These are phyloP conservation scores for Caerostris darwini DNA, from an alignment of 1,140 invertebrate species.

Conservation along the genomic window DNA sequence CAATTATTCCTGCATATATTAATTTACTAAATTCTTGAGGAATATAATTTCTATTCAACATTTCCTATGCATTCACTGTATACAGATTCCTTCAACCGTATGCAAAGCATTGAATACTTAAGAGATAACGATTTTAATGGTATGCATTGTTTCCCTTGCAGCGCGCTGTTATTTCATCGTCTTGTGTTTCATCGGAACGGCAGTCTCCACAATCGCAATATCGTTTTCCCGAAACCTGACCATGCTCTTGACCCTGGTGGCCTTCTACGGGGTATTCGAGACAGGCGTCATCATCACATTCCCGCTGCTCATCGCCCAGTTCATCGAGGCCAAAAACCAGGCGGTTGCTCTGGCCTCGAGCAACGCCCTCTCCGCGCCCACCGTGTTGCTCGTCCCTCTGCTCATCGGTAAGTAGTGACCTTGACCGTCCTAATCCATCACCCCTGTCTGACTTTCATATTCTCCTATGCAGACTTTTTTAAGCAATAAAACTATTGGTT, in stretches of 20 bases:
- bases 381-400: constrained; percentile 56
- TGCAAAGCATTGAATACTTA: too few species aligned
- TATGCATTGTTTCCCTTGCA: constrained; percentile 5
- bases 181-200: constrained; percentile 54
- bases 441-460: too few species aligned
- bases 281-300: constrained; percentile 71
- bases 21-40: too few species aligned
- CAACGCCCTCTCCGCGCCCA: constrained; percentile 64
- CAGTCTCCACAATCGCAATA: not conserved
- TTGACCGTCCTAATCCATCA: too few species aligned
- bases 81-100: too few species aligned
- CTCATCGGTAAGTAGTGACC: constrained; percentile 58
- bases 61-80: too few species aligned
- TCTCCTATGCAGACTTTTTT: too few species aligned
- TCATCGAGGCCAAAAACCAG: constrained; percentile 32
- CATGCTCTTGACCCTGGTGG: constrained; percentile 37
- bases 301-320: constrained; percentile 60
- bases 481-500: too few species aligned
- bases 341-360: constrained; percentile 65
- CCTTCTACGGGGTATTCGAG: constrained; percentile 62
- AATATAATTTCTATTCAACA: too few species aligned
- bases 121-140: too few species aligned
- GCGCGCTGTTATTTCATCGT: constrained; percentile 48
- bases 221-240: not conserved
- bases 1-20: too few species aligned